Conservation (phyloP, 2,797 vertebrate species). For the Chrosomus eos region DNA sequence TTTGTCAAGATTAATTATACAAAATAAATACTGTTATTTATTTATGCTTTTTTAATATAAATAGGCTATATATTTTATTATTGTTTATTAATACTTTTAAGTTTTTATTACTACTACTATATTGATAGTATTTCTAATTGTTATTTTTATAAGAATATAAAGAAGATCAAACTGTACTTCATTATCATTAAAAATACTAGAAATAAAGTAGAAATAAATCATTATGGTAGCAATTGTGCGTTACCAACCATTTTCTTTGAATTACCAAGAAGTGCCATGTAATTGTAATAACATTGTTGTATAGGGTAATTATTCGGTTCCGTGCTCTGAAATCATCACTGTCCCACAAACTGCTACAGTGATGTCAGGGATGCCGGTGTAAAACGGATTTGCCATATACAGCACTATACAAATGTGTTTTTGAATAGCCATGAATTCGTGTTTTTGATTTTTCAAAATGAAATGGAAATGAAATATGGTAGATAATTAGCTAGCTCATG, state of each 20-base stretch:
- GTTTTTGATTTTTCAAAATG: not conserved
- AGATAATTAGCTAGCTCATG: constrained; percentile 4
- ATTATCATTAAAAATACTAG: not conserved
- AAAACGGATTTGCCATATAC: not conserved
- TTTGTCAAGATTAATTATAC: not conserved
- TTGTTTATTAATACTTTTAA: not conserved
- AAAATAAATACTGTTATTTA: not conserved
- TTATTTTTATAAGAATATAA: not conserved
- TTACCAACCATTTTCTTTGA: not conserved
- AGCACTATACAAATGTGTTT: not conserved
- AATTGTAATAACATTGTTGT: not conserved
- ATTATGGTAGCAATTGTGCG: not conserved
- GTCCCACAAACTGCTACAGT: not conserved
- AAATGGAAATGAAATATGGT: not conserved
- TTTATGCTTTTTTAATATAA: not conserved
- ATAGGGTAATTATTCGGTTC: not conserved
- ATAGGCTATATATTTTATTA: not conserved
- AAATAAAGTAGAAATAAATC: not conserved
- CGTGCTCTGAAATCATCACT: not conserved
- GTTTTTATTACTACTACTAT: not conserved
- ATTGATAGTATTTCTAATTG: not conserved
- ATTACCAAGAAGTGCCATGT: not conserved
- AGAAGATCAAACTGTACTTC: not conserved
- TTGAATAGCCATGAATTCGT: not conserved
- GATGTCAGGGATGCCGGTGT: not conserved